Base-by-base conservation (phyloP, 2,113 vertebrate species). In the Lagopus leucura region DNA sequence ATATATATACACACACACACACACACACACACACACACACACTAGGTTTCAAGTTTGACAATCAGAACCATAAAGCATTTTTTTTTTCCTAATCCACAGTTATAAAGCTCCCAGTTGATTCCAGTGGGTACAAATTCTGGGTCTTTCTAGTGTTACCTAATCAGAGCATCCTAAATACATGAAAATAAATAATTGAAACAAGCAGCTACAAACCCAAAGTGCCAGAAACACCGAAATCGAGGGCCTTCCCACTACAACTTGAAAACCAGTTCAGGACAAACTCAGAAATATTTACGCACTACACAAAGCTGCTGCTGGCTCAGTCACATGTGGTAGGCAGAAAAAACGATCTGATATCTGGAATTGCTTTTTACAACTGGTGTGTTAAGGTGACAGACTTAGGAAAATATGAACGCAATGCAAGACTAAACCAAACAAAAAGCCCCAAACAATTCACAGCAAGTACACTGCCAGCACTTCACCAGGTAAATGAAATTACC, bases 361-460 rank as follows among this genome's bases (percentile, higher is more conserved):
- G 71, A 89, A 84, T 76, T n/a, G 16, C 42, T 81, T 78, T 32
- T n/a, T 25, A 75, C 64, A 66, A 76, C n/a, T 22, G 67, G 63
- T 0, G 0, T 0, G 0, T 34, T 87, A 76, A 89, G 21, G 92
- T 4, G 0, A 73, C 54, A 63, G 83, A 50, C 71, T 95, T 54
- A 24, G 60, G 75, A 82, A 96, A 92, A 67, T 64, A 94, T 64
- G 74, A 94, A 55, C n/a, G 55, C 84, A 94, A 94, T 48, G 85
- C 87, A 80, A 60, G 72, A 43, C 79, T 90, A 91, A 93, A 63
- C 45, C 64, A 91, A 94, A 94, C 90, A 77, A 65, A 85, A 76
- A 5, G 4, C 52, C 57, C 55, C 69, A 27, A 17, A 10, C 21
- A 83, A 88, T 24, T 93, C 88, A 75, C 86, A 94, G 86, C 64